Evolutionary conservation across 2,113 vertebrate genomes (phyloP), one percentile per base, ranked within the genome.

Genomic region (Clupea harengus): DNA sequence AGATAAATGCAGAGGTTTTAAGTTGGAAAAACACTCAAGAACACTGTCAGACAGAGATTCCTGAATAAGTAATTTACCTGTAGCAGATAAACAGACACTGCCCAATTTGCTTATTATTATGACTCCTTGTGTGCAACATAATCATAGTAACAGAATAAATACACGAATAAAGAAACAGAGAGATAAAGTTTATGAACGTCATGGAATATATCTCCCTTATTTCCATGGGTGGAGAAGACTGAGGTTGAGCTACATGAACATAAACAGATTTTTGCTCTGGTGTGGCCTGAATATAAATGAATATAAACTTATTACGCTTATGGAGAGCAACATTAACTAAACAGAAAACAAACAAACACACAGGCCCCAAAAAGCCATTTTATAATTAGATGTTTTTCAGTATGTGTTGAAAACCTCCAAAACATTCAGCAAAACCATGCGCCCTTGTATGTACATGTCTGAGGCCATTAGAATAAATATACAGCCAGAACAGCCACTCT

Each of bases 381-480:
- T 50, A 3, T 45, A 50, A 82, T 60, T 86, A 47, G 52, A 81
- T 75, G 32, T 39, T 78, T 78, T 78, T 85, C 87, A 64, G 92
- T 91, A 92, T 89, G 89, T 91, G 88, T 89, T 64, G 86, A 89
- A 89, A 89, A 90, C 81, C 60, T 78, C 89, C 86, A 92, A 93
- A 93, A 90, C 93, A 92, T 92, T 90, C 91, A 89, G 88, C 85
- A 80, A 87, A 44, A 25, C 85, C 54, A 83, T 82, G 90, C 90
- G 81, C 67, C 87, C 90, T 89, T 87, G 87, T 89, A 88, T 83
- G 82, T 80, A 87, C 89, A 91, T 84, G 89, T 87, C 64, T 52
- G 86, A 92, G 85, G 89, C 88, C 83, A 89, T 87, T 45, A 89
- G 92, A 91, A 92, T 90, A 92, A 93, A 94, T 91, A 92, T 57